Evolutionary conservation across 1,140 invertebrate genomes (phyloP), one percentile per base, ranked within the genome.

Genomic region (Scylla paramamosain): DNA sequence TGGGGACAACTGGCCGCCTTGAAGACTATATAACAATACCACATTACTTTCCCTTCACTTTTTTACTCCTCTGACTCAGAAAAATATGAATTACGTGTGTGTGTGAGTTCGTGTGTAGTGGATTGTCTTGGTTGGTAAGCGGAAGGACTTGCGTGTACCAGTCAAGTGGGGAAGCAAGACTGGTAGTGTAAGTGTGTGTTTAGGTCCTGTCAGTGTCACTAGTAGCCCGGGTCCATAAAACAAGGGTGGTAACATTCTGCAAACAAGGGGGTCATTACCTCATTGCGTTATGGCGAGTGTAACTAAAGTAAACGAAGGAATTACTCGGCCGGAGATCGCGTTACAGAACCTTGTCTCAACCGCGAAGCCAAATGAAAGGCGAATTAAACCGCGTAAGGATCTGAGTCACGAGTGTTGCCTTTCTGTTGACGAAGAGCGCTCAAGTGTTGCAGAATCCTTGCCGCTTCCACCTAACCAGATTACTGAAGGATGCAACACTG

Each of bases 301-400:
- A n/a, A 77, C 16, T 77, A 77, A n/a, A 77, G 67, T 77, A 77
- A 77, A 77, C 67, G 67, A n/a, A n/a, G 67, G n/a, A 77, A 77
- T 77, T 77, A 77, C 67, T 20, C 20, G 67, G 20, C 20, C 20
- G 25, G 20, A 8, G 67, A 77, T 77, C 67, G 20, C 20, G 20
- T 77, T 77, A 77, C 67, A 77, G 12, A 77, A 77, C 67, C 67
- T 77, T 77, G 67, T 77, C 67, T 77, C 25, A 7, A n/a, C 67
- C 67, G 67, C 67, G 25, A n/a, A 25, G 67, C 67, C n/a, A 12
- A 77, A 77, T 77, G 67, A 77, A 77, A 77, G 6, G 0, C 20
- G n/a, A 77, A 77, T 77, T 77, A 77, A 77, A 77, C 67, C 67
- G n/a, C 67, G 52, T 20, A 59, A 20, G 52, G 16, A 59, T 20